Conservation (phyloP, 2,113 vertebrate genomes). For the Zosterops lateralis region DNA sequence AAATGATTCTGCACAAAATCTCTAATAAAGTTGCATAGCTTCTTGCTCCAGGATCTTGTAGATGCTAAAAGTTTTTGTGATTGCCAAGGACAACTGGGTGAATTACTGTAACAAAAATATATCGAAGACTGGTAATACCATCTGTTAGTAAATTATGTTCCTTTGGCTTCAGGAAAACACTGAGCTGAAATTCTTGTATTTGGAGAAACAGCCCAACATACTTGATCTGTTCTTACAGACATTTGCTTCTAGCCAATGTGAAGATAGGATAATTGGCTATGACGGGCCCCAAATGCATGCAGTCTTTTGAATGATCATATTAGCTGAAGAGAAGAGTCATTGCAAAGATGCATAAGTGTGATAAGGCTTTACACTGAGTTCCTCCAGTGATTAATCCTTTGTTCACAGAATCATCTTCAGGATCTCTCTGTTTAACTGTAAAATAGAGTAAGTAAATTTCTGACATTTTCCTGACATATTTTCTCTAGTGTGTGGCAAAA, state of each 20-base stretch:
- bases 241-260: neutral
- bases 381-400: neutral
- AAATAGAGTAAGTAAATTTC: neutral
- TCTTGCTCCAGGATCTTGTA: neutral
- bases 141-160: neutral
- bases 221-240: neutral
- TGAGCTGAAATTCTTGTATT: neutral
- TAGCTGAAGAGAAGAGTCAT: neutral
- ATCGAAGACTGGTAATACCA: neutral
- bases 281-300: fast-evolving
- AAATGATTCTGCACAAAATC: neutral
- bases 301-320: neutral
- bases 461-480: neutral
- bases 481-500: constrained; percentile 78
- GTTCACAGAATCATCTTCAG: neutral
- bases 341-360: neutral
- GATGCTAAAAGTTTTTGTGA: neutral
- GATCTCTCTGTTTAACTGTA: neutral
- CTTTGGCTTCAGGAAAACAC: neutral
- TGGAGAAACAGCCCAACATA: neutral
- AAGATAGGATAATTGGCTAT: neutral
- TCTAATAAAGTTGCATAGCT: neutral
- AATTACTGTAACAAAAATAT: neutral
- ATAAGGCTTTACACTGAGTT: neutral
- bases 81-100: neutral